These are phyloP conservation scores for Melopsittacus undulatus DNA, from an alignment of 2,797 vertebrate species.

Conservation along the genomic window DNA sequence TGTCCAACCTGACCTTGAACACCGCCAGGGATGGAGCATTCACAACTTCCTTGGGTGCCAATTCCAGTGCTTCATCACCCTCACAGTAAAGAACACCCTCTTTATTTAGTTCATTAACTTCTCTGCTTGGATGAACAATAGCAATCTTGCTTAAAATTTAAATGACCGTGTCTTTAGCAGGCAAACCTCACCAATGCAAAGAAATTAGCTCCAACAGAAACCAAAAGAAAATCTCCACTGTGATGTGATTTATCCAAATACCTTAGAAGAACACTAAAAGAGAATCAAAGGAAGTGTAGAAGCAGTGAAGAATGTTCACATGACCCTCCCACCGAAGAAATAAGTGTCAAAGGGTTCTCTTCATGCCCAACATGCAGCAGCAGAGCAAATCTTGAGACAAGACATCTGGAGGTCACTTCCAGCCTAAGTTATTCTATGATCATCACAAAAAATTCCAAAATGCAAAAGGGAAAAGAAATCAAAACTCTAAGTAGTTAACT, in stretches of 20 bases:
- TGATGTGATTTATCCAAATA: background rate
- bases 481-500: background rate
- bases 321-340: background rate
- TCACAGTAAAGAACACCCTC: too few species aligned
- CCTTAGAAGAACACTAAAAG: background rate
- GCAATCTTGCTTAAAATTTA: background rate
- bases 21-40: too few species aligned
- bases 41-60: too few species aligned
- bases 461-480: too few species aligned
- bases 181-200: background rate
- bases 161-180: background rate
- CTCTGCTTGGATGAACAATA: background rate
- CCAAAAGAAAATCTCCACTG: background rate
- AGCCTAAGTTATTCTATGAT: background rate
- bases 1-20: too few species aligned
- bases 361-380: background rate
- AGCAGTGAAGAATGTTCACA: background rate
- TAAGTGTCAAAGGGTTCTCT: background rate
- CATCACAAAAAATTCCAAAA: background rate
- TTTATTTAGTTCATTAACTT: background rate
- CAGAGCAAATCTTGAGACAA: background rate
- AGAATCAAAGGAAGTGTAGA: background rate
- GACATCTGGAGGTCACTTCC: background rate
- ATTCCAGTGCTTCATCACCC: too few species aligned
- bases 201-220: background rate